A percentile compares a stretch with the other conserved stretches of the same genome.
Evolutionary conservation across 1,140 invertebrate species (phyloP).

Genomic region (Gryon sp.): DNA sequence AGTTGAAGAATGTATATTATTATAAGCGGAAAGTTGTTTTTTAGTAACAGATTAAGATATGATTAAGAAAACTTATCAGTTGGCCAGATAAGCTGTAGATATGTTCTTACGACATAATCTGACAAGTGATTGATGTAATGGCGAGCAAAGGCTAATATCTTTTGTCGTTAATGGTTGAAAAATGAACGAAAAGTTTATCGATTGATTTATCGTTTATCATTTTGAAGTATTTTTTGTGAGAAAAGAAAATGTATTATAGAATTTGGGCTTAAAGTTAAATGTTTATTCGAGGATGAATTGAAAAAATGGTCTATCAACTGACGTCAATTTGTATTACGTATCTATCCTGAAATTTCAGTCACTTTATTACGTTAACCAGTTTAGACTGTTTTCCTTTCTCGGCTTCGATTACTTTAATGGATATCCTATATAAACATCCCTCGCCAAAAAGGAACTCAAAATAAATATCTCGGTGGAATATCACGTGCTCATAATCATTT

Average conservation of each 20-base stretch:
- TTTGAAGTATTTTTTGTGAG: no score
- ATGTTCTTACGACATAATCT: constrained; percentile 24
- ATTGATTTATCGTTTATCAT: no score
- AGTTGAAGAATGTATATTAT: not conserved
- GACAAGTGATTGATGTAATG: constrained; percentile 2
- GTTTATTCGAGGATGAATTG: no score
- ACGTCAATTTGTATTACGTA: no score
- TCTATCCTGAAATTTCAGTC: no score
- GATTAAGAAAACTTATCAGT: constrained; percentile 38
- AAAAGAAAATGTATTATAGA: no score
- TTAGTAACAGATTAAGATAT: constrained; percentile 29
- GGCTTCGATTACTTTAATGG: constrained; percentile 28
- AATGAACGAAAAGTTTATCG: no score
- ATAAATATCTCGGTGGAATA: constrained; percentile 4
- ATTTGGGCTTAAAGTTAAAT: no score
- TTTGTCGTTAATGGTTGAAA: constrained; percentile 1
- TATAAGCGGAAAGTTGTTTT: constrained; percentile 12
- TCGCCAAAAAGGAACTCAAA: constrained; percentile 1
- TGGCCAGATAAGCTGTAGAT: constrained; percentile 17
- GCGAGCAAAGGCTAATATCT: constrained; percentile 15
- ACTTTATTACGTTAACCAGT: no score
- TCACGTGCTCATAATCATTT: no score
- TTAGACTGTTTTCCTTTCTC: constrained; percentile 32
- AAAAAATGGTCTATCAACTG: no score
- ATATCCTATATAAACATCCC: constrained; percentile 37